A percentile compares a stretch with the other conserved stretches of the same genome.
Conservation (phyloP, 2,113 vertebrate genomes). For the Machaerirhynchus nigripectus region DNA sequence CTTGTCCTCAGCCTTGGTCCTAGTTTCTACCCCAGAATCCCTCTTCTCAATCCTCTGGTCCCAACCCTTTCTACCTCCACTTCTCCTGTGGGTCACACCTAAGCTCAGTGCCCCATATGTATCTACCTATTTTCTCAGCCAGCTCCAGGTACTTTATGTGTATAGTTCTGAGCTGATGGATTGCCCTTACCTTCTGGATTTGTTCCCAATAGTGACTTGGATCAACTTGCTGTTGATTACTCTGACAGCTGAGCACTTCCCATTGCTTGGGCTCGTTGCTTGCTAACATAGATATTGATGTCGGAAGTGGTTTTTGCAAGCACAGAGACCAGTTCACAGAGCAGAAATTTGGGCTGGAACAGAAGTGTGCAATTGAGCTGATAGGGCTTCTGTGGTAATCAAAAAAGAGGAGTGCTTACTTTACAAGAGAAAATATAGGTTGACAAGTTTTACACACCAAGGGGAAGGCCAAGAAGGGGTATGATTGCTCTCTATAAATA, state of each 20-base stretch:
- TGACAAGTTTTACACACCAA: not conserved
- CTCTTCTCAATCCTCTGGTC: not conserved
- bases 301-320: not conserved
- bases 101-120: not conserved
- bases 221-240: not conserved
- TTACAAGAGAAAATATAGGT: not conserved
- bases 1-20: not conserved
- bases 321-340: not conserved
- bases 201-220: not conserved
- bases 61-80: not conserved
- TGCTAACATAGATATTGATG: rapidly evolving
- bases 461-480: not conserved
- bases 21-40: not conserved
- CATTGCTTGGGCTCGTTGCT: not conserved
- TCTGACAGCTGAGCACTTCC: not conserved
- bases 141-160: not conserved
- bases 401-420: not conserved
- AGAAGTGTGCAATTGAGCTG: not conserved
- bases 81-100: not conserved
- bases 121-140: not conserved
- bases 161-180: not conserved
- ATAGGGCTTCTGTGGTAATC: not conserved
- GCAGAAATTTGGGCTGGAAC: not conserved
- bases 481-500: not conserved
- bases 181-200: not conserved